These are phyloP conservation scores for Oceanites oceanicus DNA, from an alignment of 2,113 vertebrate species.

Conservation along the genomic window DNA sequence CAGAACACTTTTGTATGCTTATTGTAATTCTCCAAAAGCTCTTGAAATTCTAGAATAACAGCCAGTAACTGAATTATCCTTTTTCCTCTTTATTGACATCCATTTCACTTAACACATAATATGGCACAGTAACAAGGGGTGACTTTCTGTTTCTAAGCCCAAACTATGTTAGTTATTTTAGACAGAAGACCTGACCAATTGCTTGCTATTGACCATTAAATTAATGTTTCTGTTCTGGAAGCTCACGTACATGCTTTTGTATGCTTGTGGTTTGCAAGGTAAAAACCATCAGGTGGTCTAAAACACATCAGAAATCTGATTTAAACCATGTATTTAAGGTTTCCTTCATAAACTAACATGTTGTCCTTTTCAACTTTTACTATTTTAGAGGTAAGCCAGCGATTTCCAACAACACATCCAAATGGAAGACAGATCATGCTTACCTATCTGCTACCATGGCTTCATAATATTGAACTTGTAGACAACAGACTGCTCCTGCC, in stretches of 20 bases:
- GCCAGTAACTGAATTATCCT: background rate
- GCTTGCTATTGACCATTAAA: background rate
- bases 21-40: background rate
- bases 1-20: background rate
- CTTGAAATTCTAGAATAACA: background rate
- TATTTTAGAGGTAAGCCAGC: slow-evolving; percentile 90
- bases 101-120: background rate
- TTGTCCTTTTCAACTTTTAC: background rate
- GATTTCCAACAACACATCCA: slow-evolving; percentile 94
- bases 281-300: background rate
- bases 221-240: background rate
- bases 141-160: background rate
- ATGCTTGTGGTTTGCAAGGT: background rate
- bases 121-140: background rate
- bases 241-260: background rate
- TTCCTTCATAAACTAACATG: background rate
- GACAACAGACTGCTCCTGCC: slow-evolving; percentile 94
- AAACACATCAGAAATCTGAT: background rate
- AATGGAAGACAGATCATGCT: slow-evolving; percentile 98
- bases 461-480: slow-evolving; percentile 94
- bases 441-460: slow-evolving; percentile 95
- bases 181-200: background rate
- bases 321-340: background rate
- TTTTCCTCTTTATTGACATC: background rate
- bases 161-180: background rate